A percentile compares a stretch with the other conserved stretches of the same genome.
These are phyloP conservation scores for Drosophila oshimai DNA, from an alignment of 1,140 invertebrate species.

Conservation along the genomic window DNA sequence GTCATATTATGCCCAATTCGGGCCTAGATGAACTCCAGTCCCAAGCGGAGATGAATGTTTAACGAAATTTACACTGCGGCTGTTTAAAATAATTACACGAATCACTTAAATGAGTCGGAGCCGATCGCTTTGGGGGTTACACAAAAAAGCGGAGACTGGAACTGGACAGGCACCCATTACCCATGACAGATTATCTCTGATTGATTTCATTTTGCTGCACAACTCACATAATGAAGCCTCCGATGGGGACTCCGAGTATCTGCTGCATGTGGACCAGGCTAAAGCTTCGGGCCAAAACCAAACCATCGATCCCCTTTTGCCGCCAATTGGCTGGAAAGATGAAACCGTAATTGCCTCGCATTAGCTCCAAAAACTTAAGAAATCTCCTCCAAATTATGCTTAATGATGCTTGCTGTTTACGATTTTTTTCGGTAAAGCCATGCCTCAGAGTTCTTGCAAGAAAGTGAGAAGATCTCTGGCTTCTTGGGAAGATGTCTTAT, in stretches of 20 bases:
- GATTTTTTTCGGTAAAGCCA: conserved; percentile 5
- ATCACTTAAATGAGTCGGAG: conserved; percentile 66
- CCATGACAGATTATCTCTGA: conserved; percentile 78
- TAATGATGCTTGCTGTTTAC: conserved; percentile 58
- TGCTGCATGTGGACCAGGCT: conserved; percentile 29
- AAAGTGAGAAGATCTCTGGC: conserved; percentile 25
- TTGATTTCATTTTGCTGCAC: conserved; percentile 77
- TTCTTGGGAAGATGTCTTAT: background rate
- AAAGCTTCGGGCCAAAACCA: conserved; percentile 61
- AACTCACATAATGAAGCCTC: conserved; percentile 65
- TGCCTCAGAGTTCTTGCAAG: conserved; percentile 28
- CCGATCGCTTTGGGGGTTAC: conserved; percentile 31
- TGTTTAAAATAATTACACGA: conserved; percentile 81
- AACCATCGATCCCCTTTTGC: conserved; percentile 47
- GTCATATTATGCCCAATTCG: conserved; percentile 81
- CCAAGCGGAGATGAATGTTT: conserved; percentile 62
- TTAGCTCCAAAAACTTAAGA: conserved; percentile 69
- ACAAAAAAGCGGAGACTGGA: conserved; percentile 7
- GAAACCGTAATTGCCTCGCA: conserved; percentile 69
- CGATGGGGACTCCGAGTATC: conserved; percentile 19
- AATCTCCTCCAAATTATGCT: conserved; percentile 75
- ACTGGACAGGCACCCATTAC: conserved; percentile 71
- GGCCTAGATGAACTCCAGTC: conserved; percentile 31
- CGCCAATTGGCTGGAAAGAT: conserved; percentile 74
- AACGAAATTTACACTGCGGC: conserved; percentile 77